Conservation (phyloP, 2,888 invertebrate species). For the Chesias legatella region DNA sequence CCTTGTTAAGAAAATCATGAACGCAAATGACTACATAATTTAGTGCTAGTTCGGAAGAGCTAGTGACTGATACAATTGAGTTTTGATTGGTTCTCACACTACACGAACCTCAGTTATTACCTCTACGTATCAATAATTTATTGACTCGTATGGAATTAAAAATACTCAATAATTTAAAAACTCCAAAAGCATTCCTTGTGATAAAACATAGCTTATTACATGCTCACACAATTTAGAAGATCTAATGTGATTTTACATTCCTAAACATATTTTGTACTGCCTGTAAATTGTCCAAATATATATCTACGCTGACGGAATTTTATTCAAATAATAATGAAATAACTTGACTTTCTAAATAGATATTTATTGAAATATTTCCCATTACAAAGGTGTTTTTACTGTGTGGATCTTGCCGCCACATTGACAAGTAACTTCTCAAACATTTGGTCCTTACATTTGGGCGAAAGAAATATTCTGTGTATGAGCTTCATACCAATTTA, state of each 20-base stretch:
- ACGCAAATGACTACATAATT: too few relatives aligned
- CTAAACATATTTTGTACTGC: background rate
- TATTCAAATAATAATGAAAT: conserved; percentile 5
- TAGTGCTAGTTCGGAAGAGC: too few relatives aligned
- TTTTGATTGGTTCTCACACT: too few relatives aligned
- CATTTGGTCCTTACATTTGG: conserved; percentile 5
- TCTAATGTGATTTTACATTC: conserved; percentile 8
- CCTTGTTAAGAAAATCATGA: too few relatives aligned
- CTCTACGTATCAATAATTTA: conserved; percentile 1
- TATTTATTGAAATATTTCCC: conserved; percentile 13
- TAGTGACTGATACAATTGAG: too few relatives aligned
- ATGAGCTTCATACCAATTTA: conserved; percentile 31
- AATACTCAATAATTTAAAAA: conserved; percentile 8
- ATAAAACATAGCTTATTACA: conserved; percentile 5
- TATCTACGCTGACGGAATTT: too few relatives aligned
- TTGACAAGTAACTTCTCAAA: conserved; percentile 15
- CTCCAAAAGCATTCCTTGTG: conserved; percentile 8
- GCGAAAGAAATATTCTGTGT: conserved; percentile 22
- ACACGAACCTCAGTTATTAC: too few relatives aligned
- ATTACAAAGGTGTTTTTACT: conserved; percentile 26
- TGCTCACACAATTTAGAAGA: conserved; percentile 1
- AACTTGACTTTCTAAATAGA: conserved; percentile 16
- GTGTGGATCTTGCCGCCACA: conserved; percentile 45
- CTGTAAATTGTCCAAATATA: too few relatives aligned
- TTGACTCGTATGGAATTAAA: background rate